Conservation (phyloP, 2,113 vertebrate genomes). For the Stigmatopora nigra region DNA sequence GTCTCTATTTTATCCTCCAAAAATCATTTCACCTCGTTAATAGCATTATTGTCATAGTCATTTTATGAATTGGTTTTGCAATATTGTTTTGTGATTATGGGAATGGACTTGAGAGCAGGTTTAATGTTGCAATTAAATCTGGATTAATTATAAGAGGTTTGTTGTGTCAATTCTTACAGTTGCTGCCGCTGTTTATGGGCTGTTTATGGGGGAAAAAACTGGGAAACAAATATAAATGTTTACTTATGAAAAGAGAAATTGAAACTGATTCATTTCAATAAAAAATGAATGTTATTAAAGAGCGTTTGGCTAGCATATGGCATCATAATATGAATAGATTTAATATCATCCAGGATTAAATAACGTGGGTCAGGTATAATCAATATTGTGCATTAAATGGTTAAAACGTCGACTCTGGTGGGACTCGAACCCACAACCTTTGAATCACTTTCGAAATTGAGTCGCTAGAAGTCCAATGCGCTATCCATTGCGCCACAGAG, state of each 20-base stretch:
- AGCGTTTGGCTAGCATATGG: no score
- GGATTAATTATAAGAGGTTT: conserved; percentile 6
- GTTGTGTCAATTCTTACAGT: conserved; percentile 10
- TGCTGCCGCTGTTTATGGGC: no score
- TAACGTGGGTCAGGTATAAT: no score
- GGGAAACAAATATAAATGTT: no score
- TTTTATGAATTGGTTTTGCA: not conserved
- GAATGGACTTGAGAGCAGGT: not conserved
- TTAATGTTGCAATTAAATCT: conserved; percentile 47
- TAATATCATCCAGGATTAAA: no score
- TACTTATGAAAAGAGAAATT: no score
- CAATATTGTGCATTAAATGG: not conserved
- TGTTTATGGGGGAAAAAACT: no score
- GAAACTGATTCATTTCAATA: no score
- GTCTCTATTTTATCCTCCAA: not conserved
- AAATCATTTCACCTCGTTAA: not conserved
- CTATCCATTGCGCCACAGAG: conserved; percentile 57
- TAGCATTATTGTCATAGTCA: not conserved
- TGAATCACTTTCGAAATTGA: conserved; percentile 26
- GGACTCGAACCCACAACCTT: conserved; percentile 58
- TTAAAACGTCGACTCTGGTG: conserved; percentile 38
- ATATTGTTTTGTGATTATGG: not conserved
- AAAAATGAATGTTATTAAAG: no score
- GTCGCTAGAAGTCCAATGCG: conserved; percentile 51
- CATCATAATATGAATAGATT: no score